These are phyloP conservation scores for Eulemur coronatus DNA, from an alignment of 2,797 vertebrate genomes.

Conservation along the genomic window DNA sequence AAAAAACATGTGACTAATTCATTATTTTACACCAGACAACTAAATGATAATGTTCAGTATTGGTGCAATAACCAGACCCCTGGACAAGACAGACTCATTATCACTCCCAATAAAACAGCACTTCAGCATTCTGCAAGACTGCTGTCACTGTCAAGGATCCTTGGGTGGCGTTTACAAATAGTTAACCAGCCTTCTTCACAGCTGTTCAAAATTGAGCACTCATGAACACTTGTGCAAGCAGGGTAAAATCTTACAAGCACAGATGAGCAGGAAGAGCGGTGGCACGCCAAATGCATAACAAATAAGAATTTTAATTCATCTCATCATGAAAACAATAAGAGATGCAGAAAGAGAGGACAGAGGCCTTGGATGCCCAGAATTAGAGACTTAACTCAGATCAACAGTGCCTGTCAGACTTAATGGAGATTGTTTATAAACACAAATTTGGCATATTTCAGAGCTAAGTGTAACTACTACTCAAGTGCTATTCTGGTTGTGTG, in stretches of 20 bases:
- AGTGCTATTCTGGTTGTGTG: background rate
- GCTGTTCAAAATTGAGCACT: slow-evolving; percentile 60
- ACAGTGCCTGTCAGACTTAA: slow-evolving; percentile 73
- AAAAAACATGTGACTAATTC: slow-evolving; percentile 4
- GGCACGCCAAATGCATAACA: slow-evolving; percentile 23
- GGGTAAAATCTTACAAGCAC: slow-evolving; percentile 59
- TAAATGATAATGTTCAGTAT: background rate
- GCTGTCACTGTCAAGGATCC: slow-evolving; percentile 32
- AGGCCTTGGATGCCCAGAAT: slow-evolving; percentile 61
- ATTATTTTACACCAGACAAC: slow-evolving; percentile 46
- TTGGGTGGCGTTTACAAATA: slow-evolving; percentile 67
- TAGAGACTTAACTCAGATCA: slow-evolving; percentile 74
- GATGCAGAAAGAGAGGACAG: slow-evolving; percentile 56
- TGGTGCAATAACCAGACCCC: background rate
- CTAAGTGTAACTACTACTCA: background rate
- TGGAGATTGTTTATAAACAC: slow-evolving; percentile 74
- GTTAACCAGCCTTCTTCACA: slow-evolving; percentile 66
- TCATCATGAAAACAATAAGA: slow-evolving; percentile 76
- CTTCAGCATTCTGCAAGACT: slow-evolving; percentile 40
- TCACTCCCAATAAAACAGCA: slow-evolving; percentile 25
- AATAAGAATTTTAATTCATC: slow-evolving; percentile 78
- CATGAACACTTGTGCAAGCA: slow-evolving; percentile 39
- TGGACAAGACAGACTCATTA: slow-evolving; percentile 39
- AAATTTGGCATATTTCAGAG: slow-evolving; percentile 70
- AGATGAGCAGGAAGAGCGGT: slow-evolving; percentile 55